phyloP scores from a whole-genome alignment of 2,888 invertebrate species.

The Gymnocheta viridis region DNA sequence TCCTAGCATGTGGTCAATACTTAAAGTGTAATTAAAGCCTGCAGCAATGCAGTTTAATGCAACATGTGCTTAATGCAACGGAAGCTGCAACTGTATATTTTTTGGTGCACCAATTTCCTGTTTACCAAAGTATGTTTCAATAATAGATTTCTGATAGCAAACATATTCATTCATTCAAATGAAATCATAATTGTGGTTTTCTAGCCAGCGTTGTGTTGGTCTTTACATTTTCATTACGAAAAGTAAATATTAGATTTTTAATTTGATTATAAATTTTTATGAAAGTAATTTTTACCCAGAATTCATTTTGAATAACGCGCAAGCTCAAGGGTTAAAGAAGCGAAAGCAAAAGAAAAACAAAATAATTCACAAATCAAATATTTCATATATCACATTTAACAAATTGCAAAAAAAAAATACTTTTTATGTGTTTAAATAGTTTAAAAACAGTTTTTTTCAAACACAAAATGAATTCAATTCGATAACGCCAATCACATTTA shows the following conservation, averaged over 20 bases:
- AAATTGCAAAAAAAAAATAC: neutral
- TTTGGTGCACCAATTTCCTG: conserved; percentile 65
- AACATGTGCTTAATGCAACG: conserved; percentile 60
- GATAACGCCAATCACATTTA: conserved; percentile 65
- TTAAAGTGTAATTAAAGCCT: conserved; percentile 82
- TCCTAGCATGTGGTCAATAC: conserved; percentile 82
- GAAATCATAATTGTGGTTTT: conserved; percentile 60
- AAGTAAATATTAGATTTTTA: conserved; percentile 60
- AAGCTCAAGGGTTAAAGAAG: conserved; percentile 38
- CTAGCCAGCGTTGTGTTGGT: conserved; percentile 21
- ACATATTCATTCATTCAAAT: conserved; percentile 7
- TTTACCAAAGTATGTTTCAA: conserved; percentile 56
- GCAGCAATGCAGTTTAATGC: conserved; percentile 72
- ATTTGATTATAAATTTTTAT: conserved; percentile 62
- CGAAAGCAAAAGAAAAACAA: neutral
- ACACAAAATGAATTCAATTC: conserved; percentile 1
- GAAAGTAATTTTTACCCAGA: conserved; percentile 11
- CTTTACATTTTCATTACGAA: conserved; percentile 31
- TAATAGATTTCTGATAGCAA: conserved; percentile 45
- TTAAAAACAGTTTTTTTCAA: neutral
- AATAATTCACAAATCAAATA: neutral
- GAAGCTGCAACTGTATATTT: conserved; percentile 70
- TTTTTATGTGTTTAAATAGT: neutral
- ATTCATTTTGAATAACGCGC: conserved; percentile 14
- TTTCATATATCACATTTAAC: neutral